Evolutionary conservation across 2,797 vertebrate genomes (phyloP), one percentile per base, ranked within the genome.

Genomic region (Spinus pinus): DNA sequence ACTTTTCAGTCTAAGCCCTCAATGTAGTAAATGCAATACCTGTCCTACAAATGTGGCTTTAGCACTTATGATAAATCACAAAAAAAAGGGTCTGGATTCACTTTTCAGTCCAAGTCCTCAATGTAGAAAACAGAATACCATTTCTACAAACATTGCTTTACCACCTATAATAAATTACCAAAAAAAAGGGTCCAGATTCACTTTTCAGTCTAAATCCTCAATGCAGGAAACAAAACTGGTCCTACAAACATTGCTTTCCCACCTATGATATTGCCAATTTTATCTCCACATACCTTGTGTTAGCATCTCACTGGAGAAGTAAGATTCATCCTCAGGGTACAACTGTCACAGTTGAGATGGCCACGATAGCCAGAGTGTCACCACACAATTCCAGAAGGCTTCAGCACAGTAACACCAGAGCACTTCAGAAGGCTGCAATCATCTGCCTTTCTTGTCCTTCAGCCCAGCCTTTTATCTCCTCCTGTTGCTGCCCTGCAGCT

Each of bases 291-390:
- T 31, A 84, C 37, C 16, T 94, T 91, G 44, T 56, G 96, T 51
- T 94, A 81, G 33, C 42, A 71, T 46, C 51, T 96, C 37, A 90
- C 90, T 51, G 82, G 61, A 72, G 84, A 94, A 86, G 65, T 46
- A 72, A 97, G 70, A 41, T 84, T 94, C 72, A 97, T 56, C 83
- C 42, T 94, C 37, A 82, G 39, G 44, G 81, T 96, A 28, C 82
- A 27, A 39, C 9, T 28, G 15, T 20, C 25, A 27, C 35, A 20
- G 35, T 1, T 37, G 35, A 28, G 25, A 60, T 12, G 6, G 35
- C 17, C 35, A 37, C 57, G 9, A 58, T 7, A 1, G 17, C 7
- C 50, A 60, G 3, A 28, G 4, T 7, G 12, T 4, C 57, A 14
- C 8, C 57, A 39, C 1, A 39, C 25, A 19, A 39, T 28, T 14